These are phyloP conservation scores for Drosophila kuntzei DNA, from an alignment of 2,888 invertebrate species.

Conservation along the genomic window DNA sequence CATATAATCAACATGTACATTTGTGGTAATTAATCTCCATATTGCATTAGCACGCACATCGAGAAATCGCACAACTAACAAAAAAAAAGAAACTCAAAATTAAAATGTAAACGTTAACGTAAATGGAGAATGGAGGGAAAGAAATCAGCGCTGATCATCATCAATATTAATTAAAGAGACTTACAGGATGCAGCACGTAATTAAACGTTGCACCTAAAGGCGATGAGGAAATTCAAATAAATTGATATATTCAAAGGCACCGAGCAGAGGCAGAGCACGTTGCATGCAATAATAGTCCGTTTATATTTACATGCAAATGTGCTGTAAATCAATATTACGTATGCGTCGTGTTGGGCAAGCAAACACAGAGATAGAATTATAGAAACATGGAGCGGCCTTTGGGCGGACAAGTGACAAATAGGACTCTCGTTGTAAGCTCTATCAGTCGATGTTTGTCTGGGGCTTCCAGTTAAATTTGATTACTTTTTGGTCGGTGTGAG, in stretches of 20 bases:
- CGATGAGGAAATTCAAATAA: constrained; percentile 32
- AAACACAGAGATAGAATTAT: constrained; percentile 32
- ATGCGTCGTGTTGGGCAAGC: constrained; percentile 38
- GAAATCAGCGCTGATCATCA: constrained; percentile 42
- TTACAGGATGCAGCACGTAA: constrained; percentile 33
- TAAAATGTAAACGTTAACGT: constrained; percentile 28
- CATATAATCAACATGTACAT: constrained; percentile 1
- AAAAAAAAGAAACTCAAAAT: constrained; percentile 7
- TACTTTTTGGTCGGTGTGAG: constrained; percentile 61
- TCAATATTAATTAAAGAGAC: constrained; percentile 68
- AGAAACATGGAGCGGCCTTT: constrained; percentile 23
- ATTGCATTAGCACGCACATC: constrained; percentile 65
- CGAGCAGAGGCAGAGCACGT: constrained; percentile 18
- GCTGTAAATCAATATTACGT: constrained; percentile 60
- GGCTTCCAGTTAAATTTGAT: constrained; percentile 65
- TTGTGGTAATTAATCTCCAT: constrained; percentile 65
- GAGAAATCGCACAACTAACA: too few species aligned
- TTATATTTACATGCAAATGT: constrained; percentile 62
- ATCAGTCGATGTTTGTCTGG: constrained; percentile 32
- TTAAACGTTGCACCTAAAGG: constrained; percentile 52
- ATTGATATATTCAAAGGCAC: constrained; percentile 36
- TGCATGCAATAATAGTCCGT: constrained; percentile 55
- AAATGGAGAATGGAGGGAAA: not conserved
- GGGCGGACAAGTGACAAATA: constrained; percentile 66
- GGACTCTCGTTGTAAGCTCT: constrained; percentile 20